These are phyloP conservation scores for Noctuana brunneofusca DNA, from an alignment of 2,888 invertebrate genomes.

Conservation along the genomic window DNA sequence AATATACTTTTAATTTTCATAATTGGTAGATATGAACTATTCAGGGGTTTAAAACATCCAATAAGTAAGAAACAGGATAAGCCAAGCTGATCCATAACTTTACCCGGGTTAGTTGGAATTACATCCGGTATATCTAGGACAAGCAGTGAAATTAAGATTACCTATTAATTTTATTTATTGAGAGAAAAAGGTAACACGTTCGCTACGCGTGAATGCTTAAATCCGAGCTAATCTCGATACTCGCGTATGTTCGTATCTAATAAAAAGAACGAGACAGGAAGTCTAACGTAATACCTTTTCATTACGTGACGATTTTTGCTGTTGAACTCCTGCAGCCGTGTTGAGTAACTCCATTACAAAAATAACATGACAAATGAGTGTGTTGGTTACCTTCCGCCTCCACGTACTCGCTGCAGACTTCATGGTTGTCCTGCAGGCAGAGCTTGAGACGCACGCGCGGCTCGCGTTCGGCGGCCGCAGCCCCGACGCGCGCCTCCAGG, in stretches of 20 bases:
- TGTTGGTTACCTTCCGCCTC: slow-evolving; percentile 91
- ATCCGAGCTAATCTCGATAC: too few species aligned
- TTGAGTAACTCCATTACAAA: too few species aligned
- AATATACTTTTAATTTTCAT: too few species aligned
- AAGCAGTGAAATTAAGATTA: not conserved
- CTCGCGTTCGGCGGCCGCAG: slow-evolving; percentile 84
- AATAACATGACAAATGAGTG: not conserved
- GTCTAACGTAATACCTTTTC: too few species aligned
- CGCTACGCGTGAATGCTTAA: too few species aligned
- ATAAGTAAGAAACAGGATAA: not conserved
- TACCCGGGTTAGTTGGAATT: not conserved
- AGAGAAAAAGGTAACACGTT: too few species aligned
- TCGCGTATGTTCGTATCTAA: too few species aligned
- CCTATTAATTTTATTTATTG: too few species aligned
- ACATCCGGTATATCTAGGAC: slow-evolving; percentile 14
- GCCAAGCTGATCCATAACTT: not conserved
- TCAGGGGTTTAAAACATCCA: not conserved
- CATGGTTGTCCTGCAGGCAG: slow-evolving; percentile 90
- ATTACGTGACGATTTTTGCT: too few species aligned
- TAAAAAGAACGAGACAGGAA: too few species aligned
- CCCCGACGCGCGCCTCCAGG: slow-evolving; percentile 75
- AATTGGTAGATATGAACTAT: not conserved
- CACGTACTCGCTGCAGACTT: slow-evolving; percentile 92
- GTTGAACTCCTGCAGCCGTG: too few species aligned
- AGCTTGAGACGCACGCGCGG: slow-evolving; percentile 90